Conservation (phyloP, 2,888 invertebrate species). For the Thalpophila matura region DNA sequence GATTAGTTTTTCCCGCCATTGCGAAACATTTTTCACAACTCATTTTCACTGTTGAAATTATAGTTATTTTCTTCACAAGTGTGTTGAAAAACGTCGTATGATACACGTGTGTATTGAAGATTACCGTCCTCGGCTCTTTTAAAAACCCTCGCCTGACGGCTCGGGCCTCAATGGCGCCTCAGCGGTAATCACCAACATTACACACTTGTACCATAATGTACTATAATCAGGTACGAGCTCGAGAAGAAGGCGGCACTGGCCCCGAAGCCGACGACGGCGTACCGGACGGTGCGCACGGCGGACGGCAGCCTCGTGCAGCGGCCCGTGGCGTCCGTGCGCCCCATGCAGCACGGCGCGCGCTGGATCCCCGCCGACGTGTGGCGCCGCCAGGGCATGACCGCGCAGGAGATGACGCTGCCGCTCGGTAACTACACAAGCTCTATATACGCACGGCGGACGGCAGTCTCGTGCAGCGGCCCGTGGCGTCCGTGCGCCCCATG, state of each 20-base stretch:
- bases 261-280: slow-evolving; percentile 90
- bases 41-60: no score
- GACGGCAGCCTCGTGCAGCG: slow-evolving; percentile 92
- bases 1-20: no score
- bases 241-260: slow-evolving; percentile 96
- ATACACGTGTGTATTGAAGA: no score
- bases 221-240: slow-evolving; percentile 94
- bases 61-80: no score
- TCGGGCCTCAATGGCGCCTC: no score
- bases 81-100: no score
- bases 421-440: no score
- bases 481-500: slow-evolving; percentile 91
- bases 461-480: slow-evolving; percentile 92
- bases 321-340: slow-evolving; percentile 93
- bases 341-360: slow-evolving; percentile 94
- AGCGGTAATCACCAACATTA: no score
- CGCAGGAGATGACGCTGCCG: slow-evolving; percentile 98
- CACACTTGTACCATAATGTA: no score
- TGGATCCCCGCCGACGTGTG: slow-evolving; percentile 98
- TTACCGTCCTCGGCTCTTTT: no score
- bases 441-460: slow-evolving; percentile 93
- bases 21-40: no score
- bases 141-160: no score
- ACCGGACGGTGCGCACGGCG: slow-evolving; percentile 92
- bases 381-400: slow-evolving; percentile 98